Base-by-base conservation (phyloP, 1,140 invertebrate species). In the Monochamus saltuarius region DNA sequence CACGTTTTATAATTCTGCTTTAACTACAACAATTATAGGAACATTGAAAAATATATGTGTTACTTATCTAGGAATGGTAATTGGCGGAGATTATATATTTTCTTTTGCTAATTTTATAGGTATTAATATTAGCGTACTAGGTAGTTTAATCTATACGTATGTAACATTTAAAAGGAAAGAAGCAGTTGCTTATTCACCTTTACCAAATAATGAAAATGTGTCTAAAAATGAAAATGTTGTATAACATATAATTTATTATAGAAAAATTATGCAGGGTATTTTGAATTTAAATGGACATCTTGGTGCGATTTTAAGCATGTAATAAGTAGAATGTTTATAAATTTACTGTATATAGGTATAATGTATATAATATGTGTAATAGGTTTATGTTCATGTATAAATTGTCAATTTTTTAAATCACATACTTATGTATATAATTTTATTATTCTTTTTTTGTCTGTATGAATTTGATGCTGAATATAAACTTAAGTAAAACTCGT, bases 1-100 rank as follows among this genome's bases (percentile, higher is more conserved):
- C 79, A 99, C 96, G 0, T 84, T 91, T 67, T 88, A 94, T 75
- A 99, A 99, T 80, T 98, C 96, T 54, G 95, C 97, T 13, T 80
- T 99, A 37, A 99, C 97, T 0, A 99, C 97, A 14, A 98, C 96
- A 7, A 98, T 99, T 62, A 94, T 99, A 64, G 97, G 97, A 1
- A 98, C 94, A 72, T 80, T 98, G n/a, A 98, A 98, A 77, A 94
- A 94, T 77, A 91, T 94, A 61, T 87, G 89, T 66, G 88, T 95
- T 1, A 95, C 91, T 13, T 96, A 93, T 80, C 83, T 96, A 72
- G 97, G 97, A 22, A 99, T 99, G 95, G 84, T 97, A 19, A 92
- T 98, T 55, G 96, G 95, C 43, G 96, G 95, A 10, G 97, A 99
- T 79, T 99, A 99, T 78, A 86, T 98, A 46, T 99, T 97, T 75